Base-by-base conservation (phyloP, 2,888 invertebrate genomes). In the Colletes collaris region DNA sequence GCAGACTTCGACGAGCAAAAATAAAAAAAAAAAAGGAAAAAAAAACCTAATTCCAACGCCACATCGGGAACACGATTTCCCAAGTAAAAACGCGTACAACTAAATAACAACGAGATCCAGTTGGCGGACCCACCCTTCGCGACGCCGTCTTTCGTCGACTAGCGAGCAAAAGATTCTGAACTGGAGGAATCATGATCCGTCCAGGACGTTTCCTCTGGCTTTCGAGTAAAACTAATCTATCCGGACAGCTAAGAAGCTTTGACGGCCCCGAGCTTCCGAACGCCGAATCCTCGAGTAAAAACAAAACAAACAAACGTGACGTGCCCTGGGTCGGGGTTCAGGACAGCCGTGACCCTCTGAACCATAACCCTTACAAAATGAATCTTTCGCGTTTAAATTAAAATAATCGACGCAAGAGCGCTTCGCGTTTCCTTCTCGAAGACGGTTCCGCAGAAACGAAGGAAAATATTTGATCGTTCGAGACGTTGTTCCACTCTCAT, bases 41-140 rank as follows among this genome's bases (percentile, higher is more conserved):
- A 52, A 52, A 56, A 37, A 46, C 6, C 44, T 46, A 46, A 46
- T 7, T 8, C 44, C 44, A 8, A 46, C 44, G 44, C 44, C 44
- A 8, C 44, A 16, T 59, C 55, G 66, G 59, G 49, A 6, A 16
- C 62, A 67, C 40, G 55, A 78, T 64, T 46, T 63, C 64, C 35
- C 53, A 62, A 66, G 56, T 49, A 60, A 72, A 62, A 79, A 72
- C 67, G 70, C 72, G 67, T 80, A 80, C 64, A 80, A 76, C 81
- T 80, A 81, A 80, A 81, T 81, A 81, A 81, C 81, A 80, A 80
- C 40, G 60, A 75, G 66, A 59, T 59, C 81, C 64, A 53, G 49
- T 7, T n/a, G 13, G 50, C 53, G 55, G 64, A 44, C 46, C 58
- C 72, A 64, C 72, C 55, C 35, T 58, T 46, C 44, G 19, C n/a